phyloP scores from a whole-genome alignment of 2,797 vertebrate genomes.

The Euthynnus affinis region DNA sequence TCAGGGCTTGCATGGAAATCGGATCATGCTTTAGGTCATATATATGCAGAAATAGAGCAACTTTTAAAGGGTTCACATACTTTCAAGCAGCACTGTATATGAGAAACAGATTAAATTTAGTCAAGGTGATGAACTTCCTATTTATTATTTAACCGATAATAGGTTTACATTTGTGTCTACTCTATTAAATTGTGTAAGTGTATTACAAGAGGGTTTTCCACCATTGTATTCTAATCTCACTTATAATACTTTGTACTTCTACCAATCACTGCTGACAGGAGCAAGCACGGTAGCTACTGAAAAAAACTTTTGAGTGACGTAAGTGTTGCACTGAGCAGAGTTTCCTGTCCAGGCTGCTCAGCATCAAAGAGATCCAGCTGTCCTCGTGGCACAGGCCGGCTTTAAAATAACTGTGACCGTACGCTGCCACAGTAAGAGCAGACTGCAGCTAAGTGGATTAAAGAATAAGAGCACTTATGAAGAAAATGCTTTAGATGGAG shows the following conservation, averaged over 20 bases:
- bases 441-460: constrained; percentile 75
- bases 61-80: too few relatives aligned
- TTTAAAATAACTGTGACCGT: constrained; percentile 63
- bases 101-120: neutral
- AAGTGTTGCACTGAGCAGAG: constrained; percentile 43
- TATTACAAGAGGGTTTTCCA: neutral
- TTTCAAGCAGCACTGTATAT: too few relatives aligned
- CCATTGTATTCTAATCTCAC: constrained; percentile 4
- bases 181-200: neutral
- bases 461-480: constrained; percentile 68
- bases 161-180: neutral
- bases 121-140: neutral
- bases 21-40: too few relatives aligned
- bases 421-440: constrained; percentile 47
- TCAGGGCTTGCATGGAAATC: too few relatives aligned
- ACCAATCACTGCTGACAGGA: constrained; percentile 22
- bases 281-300: neutral
- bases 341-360: constrained; percentile 50
- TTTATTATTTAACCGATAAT: neutral
- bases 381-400: constrained; percentile 56
- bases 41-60: too few relatives aligned
- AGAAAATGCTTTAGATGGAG: constrained; percentile 64
- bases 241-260: constrained; percentile 7
- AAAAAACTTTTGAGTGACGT: constrained; percentile 54
- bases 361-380: constrained; percentile 60